phyloP scores from a whole-genome alignment of 2,888 invertebrate genomes.

The Andrena chrysosceles region DNA sequence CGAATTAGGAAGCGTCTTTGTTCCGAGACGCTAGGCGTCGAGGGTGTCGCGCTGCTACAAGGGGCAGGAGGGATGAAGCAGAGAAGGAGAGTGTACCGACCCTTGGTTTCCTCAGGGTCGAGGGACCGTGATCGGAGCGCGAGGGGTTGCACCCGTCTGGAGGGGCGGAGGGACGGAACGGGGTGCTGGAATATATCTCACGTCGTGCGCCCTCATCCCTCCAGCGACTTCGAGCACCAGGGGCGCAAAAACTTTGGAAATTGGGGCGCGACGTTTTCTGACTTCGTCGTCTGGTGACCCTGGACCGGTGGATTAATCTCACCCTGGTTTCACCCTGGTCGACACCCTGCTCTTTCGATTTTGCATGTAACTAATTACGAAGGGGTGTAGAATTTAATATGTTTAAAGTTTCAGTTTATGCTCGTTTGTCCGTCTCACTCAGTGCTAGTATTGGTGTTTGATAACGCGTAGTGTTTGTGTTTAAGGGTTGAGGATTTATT shows the following conservation, averaged over 20 bases:
- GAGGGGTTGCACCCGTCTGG: conserved; percentile 56
- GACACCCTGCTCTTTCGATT: too few species aligned
- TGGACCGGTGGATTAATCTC: background rate
- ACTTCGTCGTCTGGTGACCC: conserved; percentile 9
- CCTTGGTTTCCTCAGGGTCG: conserved; percentile 67
- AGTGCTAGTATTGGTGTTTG: too few species aligned
- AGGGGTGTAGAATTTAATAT: background rate
- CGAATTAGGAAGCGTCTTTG: conserved; percentile 77
- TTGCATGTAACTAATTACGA: background rate
- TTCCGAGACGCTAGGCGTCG: conserved; percentile 61
- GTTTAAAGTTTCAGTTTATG: too few species aligned
- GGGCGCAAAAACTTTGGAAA: conserved; percentile 62
- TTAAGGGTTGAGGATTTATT: too few species aligned
- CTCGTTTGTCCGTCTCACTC: too few species aligned
- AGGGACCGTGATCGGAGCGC: conserved; percentile 50
- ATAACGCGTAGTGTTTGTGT: too few species aligned
- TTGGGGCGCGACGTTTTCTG: conserved; percentile 45
- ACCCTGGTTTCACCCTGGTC: background rate
- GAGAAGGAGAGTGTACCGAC: conserved; percentile 25
- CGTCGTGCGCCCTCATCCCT: conserved; percentile 11
- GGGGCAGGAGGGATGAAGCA: background rate
- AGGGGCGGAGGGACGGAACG: conserved; percentile 39
- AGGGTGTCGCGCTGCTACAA: conserved; percentile 36
- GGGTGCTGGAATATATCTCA: conserved; percentile 26
- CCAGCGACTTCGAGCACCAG: conserved; percentile 18